Evolutionary conservation across 2,797 vertebrate species (phyloP).

Genomic region (Babyrousa celebensis): DNA sequence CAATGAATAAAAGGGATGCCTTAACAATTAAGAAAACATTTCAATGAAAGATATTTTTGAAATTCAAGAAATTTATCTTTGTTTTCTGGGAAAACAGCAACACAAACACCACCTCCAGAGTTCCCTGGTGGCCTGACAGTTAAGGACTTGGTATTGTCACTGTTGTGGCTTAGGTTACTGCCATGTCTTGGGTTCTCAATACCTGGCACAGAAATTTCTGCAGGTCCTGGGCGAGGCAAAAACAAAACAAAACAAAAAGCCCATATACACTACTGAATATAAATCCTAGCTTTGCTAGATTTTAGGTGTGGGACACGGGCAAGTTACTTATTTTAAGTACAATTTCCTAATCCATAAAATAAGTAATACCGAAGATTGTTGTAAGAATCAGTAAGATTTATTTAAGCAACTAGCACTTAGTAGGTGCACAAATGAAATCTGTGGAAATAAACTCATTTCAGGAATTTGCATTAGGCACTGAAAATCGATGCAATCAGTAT

Average conservation of each 20-base stretch:
- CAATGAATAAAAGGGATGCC: not conserved
- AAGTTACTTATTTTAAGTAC: not conserved
- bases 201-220: too few relatives aligned
- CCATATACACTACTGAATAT: not conserved
- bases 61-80: not conserved
- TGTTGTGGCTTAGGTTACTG: too few relatives aligned
- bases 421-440: not conserved
- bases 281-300: conserved; percentile 4
- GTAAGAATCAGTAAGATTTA: not conserved
- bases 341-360: conserved; percentile 53
- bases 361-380: not conserved
- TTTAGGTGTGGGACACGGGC: not conserved
- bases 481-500: conserved; percentile 6
- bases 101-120: too few relatives aligned
- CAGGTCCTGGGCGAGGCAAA: too few relatives aligned
- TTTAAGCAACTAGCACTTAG: not conserved
- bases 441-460: conserved; percentile 42
- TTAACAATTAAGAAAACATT: not conserved
- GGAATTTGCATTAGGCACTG: conserved; percentile 33
- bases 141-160: too few relatives aligned
- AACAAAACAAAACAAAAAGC: too few relatives aligned
- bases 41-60: not conserved
- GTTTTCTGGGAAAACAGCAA: conserved; percentile 13
- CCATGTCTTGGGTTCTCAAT: too few relatives aligned
- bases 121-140: too few relatives aligned